Evolutionary conservation across 2,113 vertebrate genomes (phyloP).

Genomic region (Astur gentilis): DNA sequence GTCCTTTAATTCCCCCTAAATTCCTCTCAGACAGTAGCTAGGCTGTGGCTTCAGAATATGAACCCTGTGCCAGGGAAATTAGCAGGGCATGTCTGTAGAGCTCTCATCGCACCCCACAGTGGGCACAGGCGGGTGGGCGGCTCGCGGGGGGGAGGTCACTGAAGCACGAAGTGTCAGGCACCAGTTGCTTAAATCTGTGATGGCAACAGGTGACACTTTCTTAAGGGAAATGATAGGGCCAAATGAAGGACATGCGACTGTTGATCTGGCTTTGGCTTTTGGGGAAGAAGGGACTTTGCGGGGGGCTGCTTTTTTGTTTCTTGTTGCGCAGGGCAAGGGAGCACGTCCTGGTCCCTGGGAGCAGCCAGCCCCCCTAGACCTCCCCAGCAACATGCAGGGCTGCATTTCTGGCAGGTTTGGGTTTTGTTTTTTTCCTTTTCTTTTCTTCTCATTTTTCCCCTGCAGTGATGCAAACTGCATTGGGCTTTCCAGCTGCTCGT

Average conservation of each 20-base stretch:
- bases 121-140: fast-evolving
- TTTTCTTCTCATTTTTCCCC: fast-evolving
- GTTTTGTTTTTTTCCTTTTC: background rate
- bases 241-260: background rate
- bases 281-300: background rate
- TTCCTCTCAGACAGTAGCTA: background rate
- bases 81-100: background rate
- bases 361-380: background rate
- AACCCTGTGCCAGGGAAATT: background rate
- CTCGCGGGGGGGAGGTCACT: fast-evolving
- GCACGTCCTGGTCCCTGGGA: background rate
- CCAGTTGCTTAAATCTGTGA: background rate
- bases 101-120: background rate
- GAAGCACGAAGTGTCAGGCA: fast-evolving
- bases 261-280: background rate
- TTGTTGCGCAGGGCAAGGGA: background rate
- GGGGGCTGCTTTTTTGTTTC: background rate
- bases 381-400: too few relatives aligned
- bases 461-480: background rate
- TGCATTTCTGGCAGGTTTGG: background rate
- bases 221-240: background rate
- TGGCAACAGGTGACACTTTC: background rate
- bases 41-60: background rate
- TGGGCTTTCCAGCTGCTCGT: background rate
- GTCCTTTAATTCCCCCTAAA: background rate